Percentiles rank a stretch among this genome's conserved stretches.
Evolutionary conservation across 2,888 invertebrate species (phyloP).

Genomic region (Parasteatoda lunata): DNA sequence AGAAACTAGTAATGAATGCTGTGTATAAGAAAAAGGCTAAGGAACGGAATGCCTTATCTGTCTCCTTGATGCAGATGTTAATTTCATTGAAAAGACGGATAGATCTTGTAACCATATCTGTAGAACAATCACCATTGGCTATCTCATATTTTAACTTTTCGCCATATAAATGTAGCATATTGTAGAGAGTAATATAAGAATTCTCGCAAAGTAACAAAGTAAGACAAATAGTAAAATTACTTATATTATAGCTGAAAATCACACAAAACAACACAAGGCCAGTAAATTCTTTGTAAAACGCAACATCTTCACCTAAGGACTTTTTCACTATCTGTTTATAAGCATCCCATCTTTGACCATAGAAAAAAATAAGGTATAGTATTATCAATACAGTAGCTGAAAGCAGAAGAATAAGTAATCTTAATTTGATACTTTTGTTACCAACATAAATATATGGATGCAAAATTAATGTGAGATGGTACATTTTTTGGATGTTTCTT

Average conservation of each 20-base stretch:
- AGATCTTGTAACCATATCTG: neutral
- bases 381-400: neutral
- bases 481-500: neutral
- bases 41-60: constrained; percentile 17
- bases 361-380: constrained; percentile 8
- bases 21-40: constrained; percentile 15
- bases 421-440: neutral
- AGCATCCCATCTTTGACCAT: constrained; percentile 16
- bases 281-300: neutral
- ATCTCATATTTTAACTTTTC: constrained; percentile 17
- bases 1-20: constrained; percentile 10
- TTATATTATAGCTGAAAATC: constrained; percentile 2
- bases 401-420: constrained; percentile 5
- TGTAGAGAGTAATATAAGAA: neutral
- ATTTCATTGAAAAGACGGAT: constrained; percentile 12
- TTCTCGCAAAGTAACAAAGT: constrained; percentile 22
- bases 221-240: constrained; percentile 2
- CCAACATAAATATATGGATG: neutral
- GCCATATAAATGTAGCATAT: constrained; percentile 11
- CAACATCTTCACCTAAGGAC: neutral
- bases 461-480: neutral
- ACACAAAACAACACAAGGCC: constrained; percentile 18
- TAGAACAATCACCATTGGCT: neutral
- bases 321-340: neutral
- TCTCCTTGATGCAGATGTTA: neutral